These are phyloP conservation scores for Calameuta pallipes DNA, from an alignment of 2,888 invertebrate genomes.

Conservation along the genomic window DNA sequence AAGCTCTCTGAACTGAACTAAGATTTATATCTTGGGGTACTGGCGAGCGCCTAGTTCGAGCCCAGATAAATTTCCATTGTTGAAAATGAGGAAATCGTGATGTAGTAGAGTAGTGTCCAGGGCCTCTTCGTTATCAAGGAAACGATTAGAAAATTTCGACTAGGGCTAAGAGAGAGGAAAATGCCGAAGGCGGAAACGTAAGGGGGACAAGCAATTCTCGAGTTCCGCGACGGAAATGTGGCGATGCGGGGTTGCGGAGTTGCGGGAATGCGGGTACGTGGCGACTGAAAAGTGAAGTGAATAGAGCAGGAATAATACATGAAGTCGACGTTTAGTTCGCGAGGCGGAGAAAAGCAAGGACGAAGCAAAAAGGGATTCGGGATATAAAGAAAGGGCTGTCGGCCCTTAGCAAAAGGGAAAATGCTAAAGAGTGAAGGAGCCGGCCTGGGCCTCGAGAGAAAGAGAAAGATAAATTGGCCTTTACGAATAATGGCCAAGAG, in stretches of 20 bases:
- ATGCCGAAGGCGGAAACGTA: neutral
- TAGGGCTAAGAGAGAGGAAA: neutral
- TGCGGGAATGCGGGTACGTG: slow-evolving; percentile 8
- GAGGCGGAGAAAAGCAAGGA: neutral
- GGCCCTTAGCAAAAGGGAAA: slow-evolving; percentile 23
- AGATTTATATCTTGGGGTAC: too few species aligned
- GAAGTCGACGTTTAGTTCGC: slow-evolving; percentile 15
- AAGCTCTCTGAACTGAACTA: too few species aligned
- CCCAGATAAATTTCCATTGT: too few species aligned
- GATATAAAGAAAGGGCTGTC: slow-evolving; percentile 18
- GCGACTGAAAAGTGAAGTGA: slow-evolving; percentile 9
- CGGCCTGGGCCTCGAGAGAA: neutral
- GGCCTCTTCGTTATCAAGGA: too few species aligned
- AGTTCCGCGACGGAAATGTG: too few species aligned
- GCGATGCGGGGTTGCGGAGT: slow-evolving; percentile 9
- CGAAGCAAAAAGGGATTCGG: neutral
- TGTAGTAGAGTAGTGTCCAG: too few species aligned
- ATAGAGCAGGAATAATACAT: slow-evolving; percentile 13
- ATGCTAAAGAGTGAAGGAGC: slow-evolving; percentile 32
- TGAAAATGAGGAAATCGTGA: neutral
- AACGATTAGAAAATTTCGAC: too few species aligned
- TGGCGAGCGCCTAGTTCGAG: too few species aligned
- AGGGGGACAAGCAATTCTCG: neutral
- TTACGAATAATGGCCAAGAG: slow-evolving; percentile 32
- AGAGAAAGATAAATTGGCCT: slow-evolving; percentile 20